These are phyloP conservation scores for Hypomecis punctinalis DNA, from an alignment of 2,888 invertebrate genomes.

Conservation along the genomic window DNA sequence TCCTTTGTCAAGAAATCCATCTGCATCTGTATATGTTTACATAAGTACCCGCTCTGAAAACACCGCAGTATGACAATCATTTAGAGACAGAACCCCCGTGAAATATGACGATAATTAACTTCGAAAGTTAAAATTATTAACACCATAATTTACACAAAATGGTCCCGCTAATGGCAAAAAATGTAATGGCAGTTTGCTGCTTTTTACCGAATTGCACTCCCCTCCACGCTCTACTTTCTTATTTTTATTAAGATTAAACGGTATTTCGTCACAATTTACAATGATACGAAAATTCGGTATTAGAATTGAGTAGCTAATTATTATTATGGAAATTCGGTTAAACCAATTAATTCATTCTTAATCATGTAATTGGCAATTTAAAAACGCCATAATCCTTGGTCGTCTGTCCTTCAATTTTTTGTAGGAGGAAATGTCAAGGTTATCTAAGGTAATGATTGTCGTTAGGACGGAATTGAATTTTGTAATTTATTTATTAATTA, in stretches of 20 bases:
- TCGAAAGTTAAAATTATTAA: constrained; percentile 29
- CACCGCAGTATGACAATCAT: constrained; percentile 19
- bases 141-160: constrained; percentile 24
- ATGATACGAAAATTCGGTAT: constrained; percentile 14
- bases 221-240: constrained; percentile 16
- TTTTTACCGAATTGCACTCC: constrained; percentile 9
- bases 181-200: constrained; percentile 17
- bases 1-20: no score
- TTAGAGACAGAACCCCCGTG: constrained; percentile 10
- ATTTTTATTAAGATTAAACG: constrained; percentile 19
- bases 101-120: constrained; percentile 28
- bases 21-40: no score
- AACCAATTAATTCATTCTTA: constrained; percentile 2
- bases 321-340: background rate
- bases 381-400: background rate
- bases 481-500: no score
- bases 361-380: background rate
- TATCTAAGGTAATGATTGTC: no score
- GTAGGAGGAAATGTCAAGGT: no score
- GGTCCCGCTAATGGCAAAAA: constrained; percentile 24
- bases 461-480: no score
- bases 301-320: background rate
- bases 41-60: background rate
- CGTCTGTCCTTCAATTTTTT: no score
- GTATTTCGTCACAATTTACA: constrained; percentile 18